Evolutionary conservation across 2,888 invertebrate species (phyloP), one percentile per base, ranked within the genome.

Genomic region (Acleris emargana): DNA sequence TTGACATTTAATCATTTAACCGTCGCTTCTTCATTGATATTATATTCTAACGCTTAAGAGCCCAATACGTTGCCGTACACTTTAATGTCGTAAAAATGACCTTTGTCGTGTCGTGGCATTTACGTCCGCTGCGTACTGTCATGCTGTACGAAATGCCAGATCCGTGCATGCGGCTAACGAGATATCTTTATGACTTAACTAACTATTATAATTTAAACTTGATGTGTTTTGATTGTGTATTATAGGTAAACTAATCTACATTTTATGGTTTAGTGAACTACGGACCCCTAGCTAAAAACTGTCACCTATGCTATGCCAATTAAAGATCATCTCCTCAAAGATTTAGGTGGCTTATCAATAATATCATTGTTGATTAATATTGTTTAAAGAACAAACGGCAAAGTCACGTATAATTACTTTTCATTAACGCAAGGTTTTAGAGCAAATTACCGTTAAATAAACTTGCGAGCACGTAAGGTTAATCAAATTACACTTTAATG

Each of bases 71-170:
- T 59, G 38, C 22, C 32, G 49, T 47, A 20, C n/a, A 18, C 42
- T 25, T 49, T 51, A 60, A 57, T 57, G 60, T 66, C 59, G 64
- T 66, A 61, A 61, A 66, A 60, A 45, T 17, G 66, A 66, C 66
- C 66, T 66, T 66, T 66, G 64, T 64, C 51, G 54, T 45, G 64
- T 43, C 64, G 51, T 66, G 66, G 47, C 66, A 66, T 61, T 64
- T 64, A 50, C 63, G 64, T 60, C 58, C 53, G 54, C 64, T 66
- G 66, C 66, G 66, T 61, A 38, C 38, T 38, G 38, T 38, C 38
- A 38, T 38, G 38, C 38, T 38, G 13, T 38, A 57, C 50, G 70
- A 88, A 91, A 89, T 91, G 91, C 84, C 91, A 84, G 87, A 76
- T 86, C 78, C 91, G 91, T 91, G 91, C 72, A n/a, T 22, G 25